Conservation (phyloP, 1,140 invertebrate species). For the Bradynema listronoti region DNA sequence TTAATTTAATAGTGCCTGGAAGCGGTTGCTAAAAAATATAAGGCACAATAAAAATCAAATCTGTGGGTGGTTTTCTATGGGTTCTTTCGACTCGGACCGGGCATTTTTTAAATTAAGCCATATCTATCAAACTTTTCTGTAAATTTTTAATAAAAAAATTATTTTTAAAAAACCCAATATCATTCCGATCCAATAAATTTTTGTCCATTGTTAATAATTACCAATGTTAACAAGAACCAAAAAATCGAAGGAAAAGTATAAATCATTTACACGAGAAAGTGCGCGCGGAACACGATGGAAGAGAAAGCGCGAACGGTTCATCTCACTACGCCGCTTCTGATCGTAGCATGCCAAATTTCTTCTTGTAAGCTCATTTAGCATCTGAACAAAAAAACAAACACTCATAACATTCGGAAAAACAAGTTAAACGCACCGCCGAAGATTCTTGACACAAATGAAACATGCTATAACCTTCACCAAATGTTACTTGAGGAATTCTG, state of each 20-base stretch:
- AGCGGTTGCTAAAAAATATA: conserved; percentile 25
- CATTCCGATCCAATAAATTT: too few relatives aligned
- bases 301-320: neutral
- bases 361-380: conserved; percentile 19
- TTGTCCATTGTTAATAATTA: too few relatives aligned
- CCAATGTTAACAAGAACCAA: too few relatives aligned
- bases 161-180: too few relatives aligned
- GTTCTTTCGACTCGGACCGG: too few relatives aligned
- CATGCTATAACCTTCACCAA: conserved; percentile 4
- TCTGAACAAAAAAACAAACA: conserved; percentile 9
- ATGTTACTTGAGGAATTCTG: too few relatives aligned
- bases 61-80: too few relatives aligned
- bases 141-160: too few relatives aligned
- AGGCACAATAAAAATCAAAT: too few relatives aligned
- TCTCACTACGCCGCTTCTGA: conserved; percentile 16
- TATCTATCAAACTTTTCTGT: too few relatives aligned
- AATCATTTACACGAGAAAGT: neutral
- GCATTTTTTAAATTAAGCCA: too few relatives aligned
- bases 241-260: conserved; percentile 4
- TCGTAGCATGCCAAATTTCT: conserved; percentile 22
- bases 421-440: conserved; percentile 3
- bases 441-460: conserved; percentile 7
- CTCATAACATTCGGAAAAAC: neutral
- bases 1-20: conserved; percentile 18
- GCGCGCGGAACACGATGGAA: neutral